Base-by-base conservation (phyloP, 2,113 vertebrate species). In the Hystrix brachyura region DNA sequence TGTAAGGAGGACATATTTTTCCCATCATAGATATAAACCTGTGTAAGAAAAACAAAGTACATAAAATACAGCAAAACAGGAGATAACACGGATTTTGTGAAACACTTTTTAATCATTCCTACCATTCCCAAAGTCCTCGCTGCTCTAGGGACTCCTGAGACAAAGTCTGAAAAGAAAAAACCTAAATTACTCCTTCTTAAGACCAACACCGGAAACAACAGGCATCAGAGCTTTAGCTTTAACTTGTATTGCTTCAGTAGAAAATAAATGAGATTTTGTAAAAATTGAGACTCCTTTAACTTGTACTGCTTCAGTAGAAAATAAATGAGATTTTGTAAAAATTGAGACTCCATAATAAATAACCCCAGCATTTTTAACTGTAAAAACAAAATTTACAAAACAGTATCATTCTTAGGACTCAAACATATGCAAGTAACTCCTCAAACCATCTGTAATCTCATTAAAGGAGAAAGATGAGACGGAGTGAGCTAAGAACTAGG, bases 1-100 rank as follows among this genome's bases (percentile, higher is more conserved):
- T 99, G 87, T 98, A 99, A 98, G 32, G 99, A 99, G 82, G 98
- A 98, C 99, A 99, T 99, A 97, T 99, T 99, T 67, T 78, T 96
- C 23, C 99, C 99, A 55, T 99, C 99, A 95, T 99, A 99, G 98
- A 99, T 99, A 92, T 99, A 99, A 95, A 99, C 99, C 99, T 99
- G 97, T 80, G 98, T 0, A 10, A 48, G n/a, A 96, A 96, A 96
- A 83, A 85, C 48, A 78, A 96, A 55, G 92, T 88, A 95, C 2
- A 62, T 94, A 9, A 97, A 89, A 72, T 32, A 51, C 0, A 55
- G 1, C 27, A 83, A 88, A 51, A 64, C 0, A n/a, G 2, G 46
- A 7, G 7, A 32, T 65, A 25, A 18, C 25, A 7, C 25, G 43
- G 21, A 59, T 25, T 87, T 48, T 91, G 29, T 11, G 5, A 4